Percentiles rank a stretch among this genome's conserved stretches.
Conservation (phyloP, 2,888 invertebrate species). For the Noctuana brunneofusca region DNA sequence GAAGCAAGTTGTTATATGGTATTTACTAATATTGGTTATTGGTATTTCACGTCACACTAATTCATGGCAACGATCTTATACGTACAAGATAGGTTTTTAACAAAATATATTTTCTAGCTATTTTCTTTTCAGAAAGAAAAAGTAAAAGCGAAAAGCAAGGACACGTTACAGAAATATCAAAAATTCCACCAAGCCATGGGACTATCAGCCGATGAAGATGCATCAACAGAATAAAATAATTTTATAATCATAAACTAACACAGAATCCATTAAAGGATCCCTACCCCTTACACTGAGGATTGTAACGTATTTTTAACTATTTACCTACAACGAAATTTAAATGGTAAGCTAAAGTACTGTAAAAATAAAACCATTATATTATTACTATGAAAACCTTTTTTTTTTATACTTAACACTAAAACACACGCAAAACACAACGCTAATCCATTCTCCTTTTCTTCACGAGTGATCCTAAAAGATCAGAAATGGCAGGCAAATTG, state of each 20-base stretch:
- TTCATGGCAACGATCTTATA: no score
- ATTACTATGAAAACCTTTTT: conserved; percentile 31
- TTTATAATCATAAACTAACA: no score
- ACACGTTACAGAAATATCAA: conserved; percentile 63
- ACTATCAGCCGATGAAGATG: conserved; percentile 70
- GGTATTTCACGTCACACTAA: no score
- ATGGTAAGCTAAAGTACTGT: background rate
- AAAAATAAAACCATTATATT: conserved; percentile 23
- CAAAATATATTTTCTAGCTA: background rate
- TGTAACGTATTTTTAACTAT: no score
- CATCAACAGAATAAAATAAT: conserved; percentile 63
- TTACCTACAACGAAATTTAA: no score
- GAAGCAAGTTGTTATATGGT: no score
- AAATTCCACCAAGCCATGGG: conserved; percentile 76
- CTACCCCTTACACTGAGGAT: no score
- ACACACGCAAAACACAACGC: conserved; percentile 4
- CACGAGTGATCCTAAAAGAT: conserved; percentile 90
- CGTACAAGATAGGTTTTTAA: no score
- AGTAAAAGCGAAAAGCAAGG: conserved; percentile 61
- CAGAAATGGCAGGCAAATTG: conserved; percentile 91
- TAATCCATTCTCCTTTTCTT: conserved; percentile 89
- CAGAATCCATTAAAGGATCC: no score
- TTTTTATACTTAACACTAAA: conserved; percentile 35
- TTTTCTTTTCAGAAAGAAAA: conserved; percentile 64
- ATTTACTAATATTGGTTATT: no score